Conservation (phyloP, 53 echinoderm and acorn worm genomes). For the Arbacia lixula region DNA sequence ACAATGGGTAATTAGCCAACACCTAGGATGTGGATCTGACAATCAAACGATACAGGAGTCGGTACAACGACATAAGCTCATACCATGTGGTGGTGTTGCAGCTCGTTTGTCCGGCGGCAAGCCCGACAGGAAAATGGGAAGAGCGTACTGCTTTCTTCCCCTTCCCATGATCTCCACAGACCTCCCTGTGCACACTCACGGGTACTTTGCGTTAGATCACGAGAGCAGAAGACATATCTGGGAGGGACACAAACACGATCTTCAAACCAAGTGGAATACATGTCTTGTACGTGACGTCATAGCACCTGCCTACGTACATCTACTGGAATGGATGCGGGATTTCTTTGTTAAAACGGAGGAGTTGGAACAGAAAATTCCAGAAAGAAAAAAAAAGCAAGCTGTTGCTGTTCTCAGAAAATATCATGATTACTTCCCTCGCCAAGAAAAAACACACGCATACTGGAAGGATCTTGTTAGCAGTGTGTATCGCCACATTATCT, state of each 20-base stretch:
- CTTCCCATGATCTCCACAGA: slow-evolving; percentile 62
- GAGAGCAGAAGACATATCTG: slow-evolving; percentile 74
- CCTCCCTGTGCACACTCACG: slow-evolving; percentile 66
- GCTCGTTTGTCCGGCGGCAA: slow-evolving; percentile 26
- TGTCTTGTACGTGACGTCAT: slow-evolving; percentile 57
- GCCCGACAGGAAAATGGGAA: slow-evolving; percentile 9
- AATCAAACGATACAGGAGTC: neutral
- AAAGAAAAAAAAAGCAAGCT: neutral
- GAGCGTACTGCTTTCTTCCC: slow-evolving; percentile 87
- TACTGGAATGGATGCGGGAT: slow-evolving; percentile 44
- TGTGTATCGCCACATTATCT: neutral
- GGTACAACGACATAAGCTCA: slow-evolving; percentile 40
- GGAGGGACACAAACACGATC: slow-evolving; percentile 56
- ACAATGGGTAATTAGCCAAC: slow-evolving; percentile 83
- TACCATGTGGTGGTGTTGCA: slow-evolving; percentile 90
- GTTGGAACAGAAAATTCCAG: neutral
- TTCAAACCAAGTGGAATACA: slow-evolving; percentile 68
- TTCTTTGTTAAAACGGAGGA: neutral
- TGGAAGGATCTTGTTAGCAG: neutral
- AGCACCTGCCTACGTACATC: slow-evolving; percentile 67
- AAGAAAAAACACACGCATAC: neutral
- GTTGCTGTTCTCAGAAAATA: neutral
- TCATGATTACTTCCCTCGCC: slow-evolving; percentile 12
- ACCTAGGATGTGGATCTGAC: slow-evolving; percentile 57
- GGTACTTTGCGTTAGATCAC: slow-evolving; percentile 78